phyloP scores from a whole-genome alignment of 2,797 vertebrate species.

The Crax fasciolata region DNA sequence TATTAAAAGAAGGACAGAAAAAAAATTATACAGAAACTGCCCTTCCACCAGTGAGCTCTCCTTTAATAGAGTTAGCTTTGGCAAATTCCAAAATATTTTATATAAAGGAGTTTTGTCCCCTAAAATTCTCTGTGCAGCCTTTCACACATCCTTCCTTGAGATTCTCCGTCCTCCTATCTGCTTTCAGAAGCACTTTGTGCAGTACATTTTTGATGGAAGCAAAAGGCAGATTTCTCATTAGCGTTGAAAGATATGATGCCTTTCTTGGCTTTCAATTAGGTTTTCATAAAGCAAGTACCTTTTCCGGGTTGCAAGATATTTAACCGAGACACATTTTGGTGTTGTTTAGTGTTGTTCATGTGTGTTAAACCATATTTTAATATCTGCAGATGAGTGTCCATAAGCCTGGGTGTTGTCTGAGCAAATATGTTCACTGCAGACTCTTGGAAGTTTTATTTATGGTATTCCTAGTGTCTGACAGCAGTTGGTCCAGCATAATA shows the following conservation, averaged over 20 bases:
- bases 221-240: constrained; percentile 9
- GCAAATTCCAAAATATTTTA: not conserved
- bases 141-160: not conserved
- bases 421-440: not conserved
- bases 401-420: not conserved
- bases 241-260: not conserved
- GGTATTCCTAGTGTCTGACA: not conserved
- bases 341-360: not conserved
- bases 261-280: not conserved
- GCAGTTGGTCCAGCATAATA: not conserved
- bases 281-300: not conserved
- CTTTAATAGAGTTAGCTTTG: not conserved
- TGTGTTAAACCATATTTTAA: not conserved
- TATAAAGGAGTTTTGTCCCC: not conserved
- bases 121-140: not conserved
- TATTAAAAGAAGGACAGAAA: not conserved
- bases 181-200: not conserved
- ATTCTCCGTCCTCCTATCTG: not conserved
- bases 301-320: not conserved
- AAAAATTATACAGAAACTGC: not conserved
- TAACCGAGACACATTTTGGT: not conserved
- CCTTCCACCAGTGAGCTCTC: not conserved
- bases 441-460: not conserved
- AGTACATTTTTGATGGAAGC: not conserved
- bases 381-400: not conserved